A percentile compares a stretch with the other conserved stretches of the same genome.
Evolutionary conservation across 2,113 vertebrate genomes (phyloP).

Genomic region (Calidris pygmaea): DNA sequence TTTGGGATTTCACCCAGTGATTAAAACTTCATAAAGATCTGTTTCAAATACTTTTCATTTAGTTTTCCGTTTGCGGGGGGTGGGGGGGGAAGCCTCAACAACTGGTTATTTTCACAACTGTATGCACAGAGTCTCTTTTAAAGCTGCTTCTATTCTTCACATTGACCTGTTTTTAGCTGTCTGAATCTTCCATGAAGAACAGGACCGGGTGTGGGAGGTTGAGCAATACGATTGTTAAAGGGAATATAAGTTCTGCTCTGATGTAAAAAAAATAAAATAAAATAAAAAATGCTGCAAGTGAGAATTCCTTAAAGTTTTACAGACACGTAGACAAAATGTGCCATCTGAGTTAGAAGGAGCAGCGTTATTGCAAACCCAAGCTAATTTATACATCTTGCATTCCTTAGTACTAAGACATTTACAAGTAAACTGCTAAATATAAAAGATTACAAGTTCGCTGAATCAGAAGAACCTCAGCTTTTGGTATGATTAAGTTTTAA

Average conservation of each 20-base stretch:
- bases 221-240: constrained; percentile 3
- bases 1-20: neutral
- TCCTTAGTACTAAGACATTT: constrained; percentile 58
- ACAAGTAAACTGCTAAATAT: constrained; percentile 77
- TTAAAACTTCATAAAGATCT: neutral
- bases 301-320: constrained; percentile 15
- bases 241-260: constrained; percentile 11
- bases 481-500: constrained; percentile 84
- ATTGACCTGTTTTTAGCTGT: constrained; percentile 32
- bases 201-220: neutral
- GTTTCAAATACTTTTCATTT: neutral
- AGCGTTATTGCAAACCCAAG: neutral
- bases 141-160: constrained; percentile 2
- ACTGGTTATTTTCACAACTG: neutral
- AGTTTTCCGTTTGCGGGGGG: neutral
- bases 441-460: constrained; percentile 76
- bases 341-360: constrained; percentile 2
- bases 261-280: constrained; percentile 12
- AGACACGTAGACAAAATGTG: neutral
- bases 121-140: neutral
- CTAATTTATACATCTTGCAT: constrained; percentile 49
- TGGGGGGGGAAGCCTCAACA: too few species aligned
- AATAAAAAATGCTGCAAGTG: neutral
- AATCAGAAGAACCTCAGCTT: constrained; percentile 79
- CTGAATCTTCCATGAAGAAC: constrained; percentile 26